A percentile compares a stretch with the other conserved stretches of the same genome.
Evolutionary conservation across 2,113 vertebrate genomes (phyloP).

Genomic region (Phylloscopus trochilus): DNA sequence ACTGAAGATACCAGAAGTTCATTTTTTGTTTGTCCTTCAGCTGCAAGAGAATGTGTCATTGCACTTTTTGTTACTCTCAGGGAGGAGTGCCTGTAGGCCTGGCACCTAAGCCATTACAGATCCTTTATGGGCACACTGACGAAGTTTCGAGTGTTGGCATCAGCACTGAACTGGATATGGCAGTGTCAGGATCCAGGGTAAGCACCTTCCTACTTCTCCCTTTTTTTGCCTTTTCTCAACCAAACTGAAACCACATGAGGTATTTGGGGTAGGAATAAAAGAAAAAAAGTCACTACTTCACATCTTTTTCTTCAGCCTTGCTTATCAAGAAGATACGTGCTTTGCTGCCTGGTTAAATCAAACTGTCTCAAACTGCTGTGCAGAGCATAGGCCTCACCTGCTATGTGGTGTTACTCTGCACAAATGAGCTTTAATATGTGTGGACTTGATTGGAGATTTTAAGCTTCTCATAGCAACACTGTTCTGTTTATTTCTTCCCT

Average conservation of each 20-base stretch:
- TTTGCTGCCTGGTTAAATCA: not conserved
- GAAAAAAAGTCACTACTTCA: not conserved
- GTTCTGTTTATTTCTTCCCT: not conserved
- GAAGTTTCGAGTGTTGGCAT: slow-evolving; percentile 90
- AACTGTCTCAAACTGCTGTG: not conserved
- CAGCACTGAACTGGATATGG: slow-evolving; percentile 96
- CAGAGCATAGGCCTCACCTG: not conserved
- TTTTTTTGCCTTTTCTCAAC: not conserved
- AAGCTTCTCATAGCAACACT: not conserved
- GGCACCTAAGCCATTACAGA: slow-evolving; percentile 88
- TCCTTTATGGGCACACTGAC: slow-evolving; percentile 91
- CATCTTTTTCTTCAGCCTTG: not conserved
- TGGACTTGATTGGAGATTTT: not conserved
- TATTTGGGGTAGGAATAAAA: not conserved
- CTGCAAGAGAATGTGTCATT: slow-evolving; percentile 48
- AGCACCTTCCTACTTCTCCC: not conserved
- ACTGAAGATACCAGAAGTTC: not conserved
- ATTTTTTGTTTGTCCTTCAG: slow-evolving; percentile 47
- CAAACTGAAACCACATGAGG: not conserved
- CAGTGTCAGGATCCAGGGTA: slow-evolving; percentile 92
- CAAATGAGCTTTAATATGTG: not conserved
- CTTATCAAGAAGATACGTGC: not conserved
- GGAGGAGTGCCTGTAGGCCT: slow-evolving; percentile 87
- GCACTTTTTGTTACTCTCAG: slow-evolving; percentile 73
- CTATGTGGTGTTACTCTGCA: not conserved